Conservation (phyloP, 1,140 invertebrate species). For the Lanistes nyassanus region DNA sequence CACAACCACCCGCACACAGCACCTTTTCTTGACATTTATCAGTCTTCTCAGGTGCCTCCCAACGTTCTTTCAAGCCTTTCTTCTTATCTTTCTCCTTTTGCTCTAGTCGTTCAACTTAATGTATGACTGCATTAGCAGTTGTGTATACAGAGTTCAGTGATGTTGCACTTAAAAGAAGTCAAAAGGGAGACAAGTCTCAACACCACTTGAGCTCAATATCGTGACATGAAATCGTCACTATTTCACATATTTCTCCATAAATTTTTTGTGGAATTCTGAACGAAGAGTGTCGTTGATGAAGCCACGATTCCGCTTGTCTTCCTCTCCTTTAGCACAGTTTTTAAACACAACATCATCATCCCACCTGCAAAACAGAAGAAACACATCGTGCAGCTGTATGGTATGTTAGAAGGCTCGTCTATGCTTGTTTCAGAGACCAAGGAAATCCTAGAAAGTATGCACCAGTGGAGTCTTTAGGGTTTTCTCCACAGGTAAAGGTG, state of each 20-base stretch:
- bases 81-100: not conserved
- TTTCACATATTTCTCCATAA: constrained; percentile 99
- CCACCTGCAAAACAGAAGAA: constrained; percentile 74
- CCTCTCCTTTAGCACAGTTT: constrained; percentile 97
- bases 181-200: not conserved
- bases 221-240: constrained; percentile 62
- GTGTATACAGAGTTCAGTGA: not conserved
- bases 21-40: not conserved
- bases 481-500: no score
- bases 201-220: not conserved
- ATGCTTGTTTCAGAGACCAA: no score
- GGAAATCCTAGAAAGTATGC: no score
- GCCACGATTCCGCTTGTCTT: constrained; percentile 82
- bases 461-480: no score
- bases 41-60: not conserved
- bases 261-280: constrained; percentile 98
- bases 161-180: not conserved
- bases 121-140: not conserved
- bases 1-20: not conserved
- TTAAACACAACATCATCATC: constrained; percentile 99
- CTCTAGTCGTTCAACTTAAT: not conserved
- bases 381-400: not conserved
- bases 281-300: constrained; percentile 99
- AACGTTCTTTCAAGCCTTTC: not conserved
- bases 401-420: no score